Percentiles rank a stretch among this genome's conserved stretches.
phyloP scores from a whole-genome alignment of 2,797 vertebrate genomes.

The Capromys pilorides region DNA sequence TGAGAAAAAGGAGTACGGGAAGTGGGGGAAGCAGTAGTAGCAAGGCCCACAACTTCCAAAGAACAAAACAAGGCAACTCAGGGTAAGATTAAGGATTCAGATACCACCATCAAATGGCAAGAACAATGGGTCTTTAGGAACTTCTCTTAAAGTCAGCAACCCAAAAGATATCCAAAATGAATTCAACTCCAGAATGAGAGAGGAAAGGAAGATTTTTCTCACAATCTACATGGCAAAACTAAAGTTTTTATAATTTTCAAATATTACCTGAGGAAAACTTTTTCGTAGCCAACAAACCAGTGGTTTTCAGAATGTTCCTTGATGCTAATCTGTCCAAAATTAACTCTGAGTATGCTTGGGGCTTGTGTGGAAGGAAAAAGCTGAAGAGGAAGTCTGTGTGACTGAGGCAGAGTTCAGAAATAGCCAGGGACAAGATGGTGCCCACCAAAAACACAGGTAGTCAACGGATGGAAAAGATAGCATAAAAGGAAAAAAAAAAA shows the following conservation, averaged over 20 bases:
- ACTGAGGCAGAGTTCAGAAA: slow-evolving; percentile 9
- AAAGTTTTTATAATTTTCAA: background rate
- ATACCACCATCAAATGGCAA: background rate
- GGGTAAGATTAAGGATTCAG: background rate
- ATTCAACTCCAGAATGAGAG: background rate
- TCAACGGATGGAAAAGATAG: background rate
- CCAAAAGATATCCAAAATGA: background rate
- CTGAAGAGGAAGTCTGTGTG: slow-evolving; percentile 9
- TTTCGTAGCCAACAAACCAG: slow-evolving; percentile 17
- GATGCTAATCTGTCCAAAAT: slow-evolving; percentile 41
- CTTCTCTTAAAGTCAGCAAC: slow-evolving; percentile 16
- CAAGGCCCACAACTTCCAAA: background rate
- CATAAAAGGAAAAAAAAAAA: slow-evolving; percentile 17
- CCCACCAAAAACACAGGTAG: slow-evolving; percentile 22
- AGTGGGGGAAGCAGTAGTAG: background rate
- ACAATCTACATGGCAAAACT: background rate
- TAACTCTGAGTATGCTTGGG: slow-evolving; percentile 28
- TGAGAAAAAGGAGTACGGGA: background rate
- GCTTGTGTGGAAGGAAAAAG: background rate
- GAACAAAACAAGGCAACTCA: background rate
- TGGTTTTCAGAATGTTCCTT: slow-evolving; percentile 37
- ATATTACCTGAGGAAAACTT: slow-evolving; percentile 28
- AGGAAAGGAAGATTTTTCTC: background rate
- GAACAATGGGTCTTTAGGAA: background rate
- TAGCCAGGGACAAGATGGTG: background rate